These are phyloP conservation scores for Thecocarcelia acutangulata DNA, from an alignment of 2,888 invertebrate species.

Conservation along the genomic window DNA sequence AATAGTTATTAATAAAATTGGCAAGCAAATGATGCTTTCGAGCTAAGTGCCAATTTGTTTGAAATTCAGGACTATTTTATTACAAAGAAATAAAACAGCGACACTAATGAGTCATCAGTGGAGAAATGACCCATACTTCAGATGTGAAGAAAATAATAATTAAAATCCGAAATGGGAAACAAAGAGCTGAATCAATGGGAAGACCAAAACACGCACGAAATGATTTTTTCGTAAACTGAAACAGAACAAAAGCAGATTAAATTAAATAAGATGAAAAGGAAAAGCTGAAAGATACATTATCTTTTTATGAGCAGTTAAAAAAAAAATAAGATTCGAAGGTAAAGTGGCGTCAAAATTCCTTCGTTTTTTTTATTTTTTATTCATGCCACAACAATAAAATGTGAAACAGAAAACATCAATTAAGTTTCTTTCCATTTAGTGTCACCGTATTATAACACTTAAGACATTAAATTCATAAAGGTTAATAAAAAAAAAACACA, in stretches of 20 bases:
- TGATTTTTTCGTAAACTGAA: constrained; percentile 45
- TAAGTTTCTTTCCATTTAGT: constrained; percentile 13
- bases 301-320: constrained; percentile 77
- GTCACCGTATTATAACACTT: constrained; percentile 65
- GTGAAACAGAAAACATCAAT: constrained; percentile 47
- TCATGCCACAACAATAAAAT: constrained; percentile 42
- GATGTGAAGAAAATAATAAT: constrained; percentile 22
- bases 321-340: constrained; percentile 70
- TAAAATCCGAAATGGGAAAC: constrained; percentile 54
- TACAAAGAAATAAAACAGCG: too few relatives aligned
- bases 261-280: constrained; percentile 59
- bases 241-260: constrained; percentile 65
- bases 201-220: background rate
- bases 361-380: constrained; percentile 28
- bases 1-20: too few relatives aligned
- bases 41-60: too few relatives aligned
- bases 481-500: constrained; percentile 55
- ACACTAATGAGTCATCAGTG: constrained; percentile 35
- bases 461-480: constrained; percentile 66
- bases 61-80: too few relatives aligned
- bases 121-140: background rate
- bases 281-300: constrained; percentile 79
- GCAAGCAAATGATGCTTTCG: too few relatives aligned
- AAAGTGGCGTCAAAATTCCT: constrained; percentile 79
- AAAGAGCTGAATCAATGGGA: constrained; percentile 29